Conservation (phyloP, 2,113 vertebrate genomes). For the Sisor rabdophorus region DNA sequence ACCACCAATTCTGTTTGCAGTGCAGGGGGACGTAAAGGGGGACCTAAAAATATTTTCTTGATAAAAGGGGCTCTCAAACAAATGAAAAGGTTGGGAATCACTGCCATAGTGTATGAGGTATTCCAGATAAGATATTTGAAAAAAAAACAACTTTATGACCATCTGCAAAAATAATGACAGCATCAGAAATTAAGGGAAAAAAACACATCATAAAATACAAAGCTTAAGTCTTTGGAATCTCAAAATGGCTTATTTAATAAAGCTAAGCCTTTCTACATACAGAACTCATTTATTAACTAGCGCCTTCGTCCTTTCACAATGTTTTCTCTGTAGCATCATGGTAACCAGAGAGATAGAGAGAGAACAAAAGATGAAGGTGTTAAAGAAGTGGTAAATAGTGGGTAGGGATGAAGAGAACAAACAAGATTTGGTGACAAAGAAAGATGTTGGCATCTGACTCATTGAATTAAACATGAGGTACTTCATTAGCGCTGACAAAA, state of each 20-base stretch:
- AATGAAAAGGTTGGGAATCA: too few species aligned
- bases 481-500: slow-evolving; percentile 73
- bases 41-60: too few species aligned
- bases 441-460: slow-evolving; percentile 59
- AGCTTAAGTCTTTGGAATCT: slow-evolving; percentile 9
- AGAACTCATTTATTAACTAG: slow-evolving; percentile 34
- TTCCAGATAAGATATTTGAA: background rate
- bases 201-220: slow-evolving; percentile 46
- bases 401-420: slow-evolving; percentile 54
- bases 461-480: slow-evolving; percentile 79
- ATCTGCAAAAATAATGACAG: slow-evolving; percentile 45
- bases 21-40: too few species aligned
- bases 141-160: background rate
- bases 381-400: slow-evolving; percentile 49
- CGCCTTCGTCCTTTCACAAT: slow-evolving; percentile 1
- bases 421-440: slow-evolving; percentile 58
- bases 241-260: background rate
- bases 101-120: background rate
- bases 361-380: slow-evolving; percentile 48
- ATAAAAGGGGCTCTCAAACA: too few species aligned
- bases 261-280: background rate
- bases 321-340: slow-evolving; percentile 35
- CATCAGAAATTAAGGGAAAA: slow-evolving; percentile 24
- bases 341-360: slow-evolving; percentile 43
- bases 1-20: too few species aligned